Base-by-base conservation (phyloP, 2,113 vertebrate species). In the Rynchops niger region DNA sequence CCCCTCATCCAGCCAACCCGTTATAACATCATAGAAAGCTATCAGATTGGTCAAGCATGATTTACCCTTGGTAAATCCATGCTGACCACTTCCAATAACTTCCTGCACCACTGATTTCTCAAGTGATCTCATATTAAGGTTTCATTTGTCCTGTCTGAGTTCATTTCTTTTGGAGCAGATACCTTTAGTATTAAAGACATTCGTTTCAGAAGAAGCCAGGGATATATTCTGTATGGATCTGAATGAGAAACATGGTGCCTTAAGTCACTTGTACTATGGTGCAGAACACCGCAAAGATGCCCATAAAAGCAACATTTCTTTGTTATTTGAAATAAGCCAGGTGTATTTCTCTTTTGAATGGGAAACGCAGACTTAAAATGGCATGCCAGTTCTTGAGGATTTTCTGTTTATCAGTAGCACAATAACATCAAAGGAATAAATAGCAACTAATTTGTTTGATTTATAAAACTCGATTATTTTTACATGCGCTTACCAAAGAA, bases 401-500 rank as follows among this genome's bases (percentile, higher is more conserved):
- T 93, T 91, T 86, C 26, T 82, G n/a, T 73, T 91, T 85, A 80
- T 93, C 76, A 89, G 16, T 38, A 81, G 62, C 45, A 77, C 4
- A 80, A 17, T 58, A 83, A 65, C n/a, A 88, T 71, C n/a, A 92
- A 92, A 95, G 34, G 63, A 88, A 93, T 32, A 82, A 18, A 82
- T 53, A 80, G 53, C 11, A 91, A 55, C 32, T 59, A 45, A 80
- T 78, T 91, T 83, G 19, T 66, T 79, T 89, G 74, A 92, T 95
- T 90, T 90, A 36, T 45, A 70, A 63, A 70, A 63, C 63, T 67
- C 43, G 29, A 84, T 73, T 85, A 89, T 86, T 93, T 97, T 95
- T 88, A 78, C n/a, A 73, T 18, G 30, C 16, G 25, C 30, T 72
- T 77, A 78, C 25, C n/a, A 88, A 86, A 86, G 34, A 80, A 76